phyloP scores from a whole-genome alignment of 1,140 invertebrate genomes.

The Cydia amplana region DNA sequence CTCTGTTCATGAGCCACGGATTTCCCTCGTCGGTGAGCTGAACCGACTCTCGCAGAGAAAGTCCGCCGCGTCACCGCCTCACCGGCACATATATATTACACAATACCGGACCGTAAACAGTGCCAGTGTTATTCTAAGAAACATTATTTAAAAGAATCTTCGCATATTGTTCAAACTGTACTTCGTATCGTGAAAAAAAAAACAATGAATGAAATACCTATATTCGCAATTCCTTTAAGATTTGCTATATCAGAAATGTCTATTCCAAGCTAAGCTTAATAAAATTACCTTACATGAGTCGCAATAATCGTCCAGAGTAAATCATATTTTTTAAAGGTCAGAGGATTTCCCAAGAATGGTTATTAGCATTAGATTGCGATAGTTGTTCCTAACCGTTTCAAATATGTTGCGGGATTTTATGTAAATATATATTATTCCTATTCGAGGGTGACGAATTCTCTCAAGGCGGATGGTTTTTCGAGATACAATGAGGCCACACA shows the following conservation, averaged over 20 bases:
- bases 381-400: not conserved
- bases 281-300: too few relatives aligned
- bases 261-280: too few relatives aligned
- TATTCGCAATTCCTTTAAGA: too few relatives aligned
- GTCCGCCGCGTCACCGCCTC: slow-evolving; percentile 58
- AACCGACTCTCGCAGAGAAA: slow-evolving; percentile 53
- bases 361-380: not conserved
- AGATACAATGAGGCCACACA: slow-evolving; percentile 41
- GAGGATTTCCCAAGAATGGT: not conserved
- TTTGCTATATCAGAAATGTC: too few relatives aligned
- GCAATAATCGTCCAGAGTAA: not conserved
- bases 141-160: not conserved
- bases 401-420: slow-evolving; percentile 34
- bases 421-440: not conserved
- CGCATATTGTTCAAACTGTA: not conserved
- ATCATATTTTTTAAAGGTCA: not conserved
- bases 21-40: slow-evolving; percentile 52
- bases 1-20: slow-evolving; percentile 50
- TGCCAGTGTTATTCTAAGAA: slow-evolving; percentile 48
- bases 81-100: slow-evolving; percentile 58
- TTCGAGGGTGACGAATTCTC: slow-evolving; percentile 30
- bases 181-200: not conserved
- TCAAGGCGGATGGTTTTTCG: slow-evolving; percentile 37
- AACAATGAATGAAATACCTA: too few relatives aligned
- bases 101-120: slow-evolving; percentile 59